Evolutionary conservation across 2,113 vertebrate species (phyloP), one percentile per base, ranked within the genome.

Genomic region (Labrus mixtus): DNA sequence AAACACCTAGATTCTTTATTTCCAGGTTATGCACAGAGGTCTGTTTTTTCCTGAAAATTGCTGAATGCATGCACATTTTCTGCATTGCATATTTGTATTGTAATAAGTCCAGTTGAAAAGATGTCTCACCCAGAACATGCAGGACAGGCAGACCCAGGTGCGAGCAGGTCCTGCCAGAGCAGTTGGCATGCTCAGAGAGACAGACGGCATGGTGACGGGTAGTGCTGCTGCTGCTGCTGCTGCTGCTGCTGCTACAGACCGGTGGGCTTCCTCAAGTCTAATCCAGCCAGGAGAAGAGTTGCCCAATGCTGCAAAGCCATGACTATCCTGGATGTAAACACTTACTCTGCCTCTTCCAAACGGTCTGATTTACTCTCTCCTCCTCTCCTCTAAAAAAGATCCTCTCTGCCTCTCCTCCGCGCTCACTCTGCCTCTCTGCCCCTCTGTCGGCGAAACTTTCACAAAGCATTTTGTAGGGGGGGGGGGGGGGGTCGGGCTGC

Each of bases 61-160:
- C 3, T 11, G 3, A 53, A 6, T 3, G 46, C 19, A 8, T 63
- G 39, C 23, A 37, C 0, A 43, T 1, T 22, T 41, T 46, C 36
- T 0, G 4, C n/a, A 36, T 22, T n/a, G 51, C 7, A 37, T 10
- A 23, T 39, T 20, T 20, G 17, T 19, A 7, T 16, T 37, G 20
- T 45, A 54, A 36, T 4, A 22, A 33, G 29, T 33, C 4, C n/a
- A 25, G 15, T 36, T 48, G 57, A 36, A 71, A 66, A 13, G 20
- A 67, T 4, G 2, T 72, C 87, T 92, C 95, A 97, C 96, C 96
- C 96, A 97, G 82, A 97, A 96, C 96, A 97, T 96, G 92, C 96
- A 97, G 93, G 96, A 97, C 78, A 97, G 92, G 82, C 96, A 97
- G 87, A 97, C 95, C 96, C 96, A 97, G 91, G 96, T 96, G 88